Percentiles rank a stretch among this genome's conserved stretches.
Evolutionary conservation across 2,888 invertebrate genomes (phyloP).

Genomic region (Hoplodrina blanda): DNA sequence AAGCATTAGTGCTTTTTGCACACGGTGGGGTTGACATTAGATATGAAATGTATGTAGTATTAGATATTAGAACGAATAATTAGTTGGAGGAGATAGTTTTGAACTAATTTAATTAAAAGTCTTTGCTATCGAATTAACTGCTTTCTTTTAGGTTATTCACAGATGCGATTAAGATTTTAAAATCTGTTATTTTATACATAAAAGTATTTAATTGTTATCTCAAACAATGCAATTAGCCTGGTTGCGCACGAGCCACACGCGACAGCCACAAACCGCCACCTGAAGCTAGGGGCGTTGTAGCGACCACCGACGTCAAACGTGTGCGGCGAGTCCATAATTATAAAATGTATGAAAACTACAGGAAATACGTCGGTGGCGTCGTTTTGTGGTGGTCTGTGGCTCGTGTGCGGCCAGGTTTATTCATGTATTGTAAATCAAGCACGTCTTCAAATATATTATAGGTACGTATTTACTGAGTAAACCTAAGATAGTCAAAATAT

Average conservation of each 20-base stretch:
- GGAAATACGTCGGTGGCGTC: too few relatives aligned
- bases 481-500: not conserved
- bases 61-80: constrained; percentile 25
- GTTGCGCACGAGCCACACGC: too few relatives aligned
- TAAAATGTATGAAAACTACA: too few relatives aligned
- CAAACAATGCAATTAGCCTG: constrained; percentile 4
- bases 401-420: too few relatives aligned
- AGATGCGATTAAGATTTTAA: constrained; percentile 11
- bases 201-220: not conserved
- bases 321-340: too few relatives aligned
- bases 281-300: too few relatives aligned
- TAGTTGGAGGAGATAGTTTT: not conserved
- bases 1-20: constrained; percentile 77
- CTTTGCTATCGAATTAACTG: not conserved
- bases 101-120: not conserved
- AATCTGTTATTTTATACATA: not conserved
- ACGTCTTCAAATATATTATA: not conserved
- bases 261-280: too few relatives aligned
- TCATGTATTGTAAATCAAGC: not conserved
- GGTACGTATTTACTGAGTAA: not conserved
- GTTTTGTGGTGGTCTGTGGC: too few relatives aligned
- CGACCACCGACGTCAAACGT: too few relatives aligned
- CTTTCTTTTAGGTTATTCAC: not conserved
- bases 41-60: constrained; percentile 36
- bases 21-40: constrained; percentile 36